Evolutionary conservation across 2,888 invertebrate genomes (phyloP).

Genomic region (Frankliniella intonsa): DNA sequence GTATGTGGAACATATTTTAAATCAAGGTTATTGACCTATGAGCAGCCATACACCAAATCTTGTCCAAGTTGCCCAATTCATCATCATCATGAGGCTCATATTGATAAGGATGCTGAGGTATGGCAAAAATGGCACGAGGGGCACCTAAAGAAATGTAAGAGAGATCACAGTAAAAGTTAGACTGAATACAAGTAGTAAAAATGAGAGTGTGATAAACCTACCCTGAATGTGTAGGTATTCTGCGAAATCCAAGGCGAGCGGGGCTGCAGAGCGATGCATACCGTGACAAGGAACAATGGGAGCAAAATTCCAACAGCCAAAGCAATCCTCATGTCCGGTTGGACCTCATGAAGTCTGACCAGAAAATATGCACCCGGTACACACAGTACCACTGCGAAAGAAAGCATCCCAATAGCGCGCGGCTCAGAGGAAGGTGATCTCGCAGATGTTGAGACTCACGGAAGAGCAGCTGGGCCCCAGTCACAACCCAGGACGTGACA

Average conservation of each 20-base stretch:
- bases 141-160: conserved; percentile 57
- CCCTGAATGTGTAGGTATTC: neutral
- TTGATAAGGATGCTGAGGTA: conserved; percentile 81
- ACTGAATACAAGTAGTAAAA: neutral
- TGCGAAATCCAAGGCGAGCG: neutral
- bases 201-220: neutral
- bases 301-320: neutral
- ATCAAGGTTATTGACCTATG: conserved; percentile 56
- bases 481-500: neutral
- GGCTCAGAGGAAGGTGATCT: neutral
- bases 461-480: neutral
- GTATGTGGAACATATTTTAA: no score
- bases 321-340: neutral
- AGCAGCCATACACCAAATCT: conserved; percentile 80
- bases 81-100: conserved; percentile 83
- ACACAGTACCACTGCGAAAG: neutral
- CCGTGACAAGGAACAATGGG: neutral
- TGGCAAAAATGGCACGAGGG: conserved; percentile 79
- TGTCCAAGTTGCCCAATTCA: conserved; percentile 82
- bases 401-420: neutral
- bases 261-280: neutral
- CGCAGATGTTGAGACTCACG: neutral
- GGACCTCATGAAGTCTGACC: neutral
- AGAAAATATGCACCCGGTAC: neutral
- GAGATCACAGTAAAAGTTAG: neutral